Base-by-base conservation (phyloP, 2,888 invertebrate genomes). In the Eupithecia vulgata region DNA sequence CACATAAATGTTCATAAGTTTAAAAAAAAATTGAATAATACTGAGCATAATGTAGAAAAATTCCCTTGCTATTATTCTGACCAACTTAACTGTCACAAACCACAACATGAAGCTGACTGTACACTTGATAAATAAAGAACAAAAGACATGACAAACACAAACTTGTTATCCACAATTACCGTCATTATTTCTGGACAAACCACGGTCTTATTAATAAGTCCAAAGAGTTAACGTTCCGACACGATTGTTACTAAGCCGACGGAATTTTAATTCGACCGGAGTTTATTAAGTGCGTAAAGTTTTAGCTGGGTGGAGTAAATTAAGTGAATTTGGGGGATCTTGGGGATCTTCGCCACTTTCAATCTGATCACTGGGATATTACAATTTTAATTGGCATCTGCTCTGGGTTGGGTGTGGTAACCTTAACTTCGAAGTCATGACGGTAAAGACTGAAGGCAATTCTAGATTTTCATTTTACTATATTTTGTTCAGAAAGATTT, bases 271-370 rank as follows among this genome's bases (percentile, higher is more conserved):
- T 93, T 92, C 90, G 88, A 86, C 90, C 85, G 80, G 90, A 91
- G 91, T 94, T 93, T 91, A 93, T 94, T 93, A 94, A 93, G 93
- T 92, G 93, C 91, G 93, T 93, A 92, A 93, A 93, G 91, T 94
- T 94, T 92, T 86, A 90, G 89, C 88, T 86, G 85, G 84, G 87
- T 86, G 87, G 87, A 88, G 88, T 87, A 88, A 91, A 92, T 91
- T 92, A 91, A 92, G 90, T 90, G 88, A 92, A 92, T 92, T 92
- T 88, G 83, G 84, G 85, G 82, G 81, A 81, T 78, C 48, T 83
- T 84, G 84, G 82, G 81, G 81, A 77, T 81, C 76, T 74, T 62
- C 79, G 82, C 78, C 83, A 79, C 83, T 85, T 85, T 83, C 86
- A 88, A 89, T 89, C 87, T 88, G 86, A 90, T 90, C 88, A 89